Evolutionary conservation across 2,113 vertebrate species (phyloP).

Genomic region (Notothenia coriiceps): DNA sequence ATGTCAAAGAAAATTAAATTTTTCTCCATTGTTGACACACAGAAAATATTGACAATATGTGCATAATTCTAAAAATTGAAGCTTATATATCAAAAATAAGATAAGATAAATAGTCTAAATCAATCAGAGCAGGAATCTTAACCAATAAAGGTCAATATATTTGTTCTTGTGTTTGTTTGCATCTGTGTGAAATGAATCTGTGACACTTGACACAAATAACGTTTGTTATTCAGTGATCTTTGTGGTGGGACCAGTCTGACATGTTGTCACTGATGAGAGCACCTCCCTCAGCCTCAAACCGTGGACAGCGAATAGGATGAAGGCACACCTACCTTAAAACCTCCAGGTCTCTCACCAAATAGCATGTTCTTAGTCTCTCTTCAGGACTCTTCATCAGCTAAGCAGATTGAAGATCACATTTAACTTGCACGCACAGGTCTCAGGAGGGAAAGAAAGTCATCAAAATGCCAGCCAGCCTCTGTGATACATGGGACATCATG

Average conservation of each 20-base stretch:
- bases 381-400: background rate
- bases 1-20: too few species aligned
- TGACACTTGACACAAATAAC: background rate
- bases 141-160: background rate
- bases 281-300: background rate
- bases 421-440: background rate
- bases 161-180: background rate
- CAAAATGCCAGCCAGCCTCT: slow-evolving; percentile 86
- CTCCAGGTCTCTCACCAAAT: background rate
- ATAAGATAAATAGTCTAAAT: too few species aligned
- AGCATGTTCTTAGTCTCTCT: background rate
- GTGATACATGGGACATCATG: slow-evolving; percentile 89
- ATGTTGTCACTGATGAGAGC: slow-evolving; percentile 10
- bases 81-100: too few species aligned
- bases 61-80: too few species aligned
- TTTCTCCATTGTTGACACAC: too few species aligned
- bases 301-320: slow-evolving; percentile 14
- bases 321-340: slow-evolving; percentile 19
- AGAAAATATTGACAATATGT: too few species aligned
- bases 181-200: background rate
- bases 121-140: too few species aligned
- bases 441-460: background rate
- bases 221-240: background rate
- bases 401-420: background rate
- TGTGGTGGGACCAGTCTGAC: slow-evolving; percentile 55